Base-by-base conservation (phyloP, 2,888 invertebrate species). In the Himalopsyche anomala region DNA sequence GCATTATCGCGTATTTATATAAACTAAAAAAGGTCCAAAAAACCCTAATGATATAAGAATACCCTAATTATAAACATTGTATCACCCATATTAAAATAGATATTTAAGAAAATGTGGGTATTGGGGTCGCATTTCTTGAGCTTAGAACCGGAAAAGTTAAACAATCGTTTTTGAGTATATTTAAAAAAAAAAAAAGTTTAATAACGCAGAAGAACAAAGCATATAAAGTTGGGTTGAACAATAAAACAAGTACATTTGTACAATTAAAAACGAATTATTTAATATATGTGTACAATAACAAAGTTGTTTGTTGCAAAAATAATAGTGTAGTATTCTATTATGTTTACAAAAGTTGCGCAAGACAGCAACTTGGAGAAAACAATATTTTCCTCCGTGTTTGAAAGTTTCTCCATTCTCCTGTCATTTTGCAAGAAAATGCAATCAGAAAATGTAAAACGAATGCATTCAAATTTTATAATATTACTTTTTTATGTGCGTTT, bases 371-470 rank as follows among this genome's bases (percentile, higher is more conserved):
- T 74, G 38, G 74, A 74, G 74, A 74, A 74, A 74, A 74, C 74
- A 74, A 74, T 74, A 74, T 74, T 80, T 84, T 51, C 42, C 62
- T 74, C 45, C 56, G 81, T 54, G 42, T 80, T 81, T 42, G 81
- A 80, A 85, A 87, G 87, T 87, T 87, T 83, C 56, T 83, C 80
- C 83, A 85, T 85, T 85, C 83, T 69, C 56, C 83, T 85, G 82
- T 80, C 82, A 83, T 83, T 86, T 86, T 84, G 69, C 69, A 55
- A 69, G 84, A 83, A 83, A 86, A 83, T 54, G 83, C 86, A 86
- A 86, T 86, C 86, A 86, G 83, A 83, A 86, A 83, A 86, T 86
- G 86, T 84, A 86, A 84, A 86, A 81, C 86, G 80, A 84, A 84
- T 82, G 80, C 84, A 84, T 86, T 84, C 86, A 86, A 86, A 81